phyloP scores from a whole-genome alignment of 2,797 vertebrate genomes.

The Erithacus rubecula region DNA sequence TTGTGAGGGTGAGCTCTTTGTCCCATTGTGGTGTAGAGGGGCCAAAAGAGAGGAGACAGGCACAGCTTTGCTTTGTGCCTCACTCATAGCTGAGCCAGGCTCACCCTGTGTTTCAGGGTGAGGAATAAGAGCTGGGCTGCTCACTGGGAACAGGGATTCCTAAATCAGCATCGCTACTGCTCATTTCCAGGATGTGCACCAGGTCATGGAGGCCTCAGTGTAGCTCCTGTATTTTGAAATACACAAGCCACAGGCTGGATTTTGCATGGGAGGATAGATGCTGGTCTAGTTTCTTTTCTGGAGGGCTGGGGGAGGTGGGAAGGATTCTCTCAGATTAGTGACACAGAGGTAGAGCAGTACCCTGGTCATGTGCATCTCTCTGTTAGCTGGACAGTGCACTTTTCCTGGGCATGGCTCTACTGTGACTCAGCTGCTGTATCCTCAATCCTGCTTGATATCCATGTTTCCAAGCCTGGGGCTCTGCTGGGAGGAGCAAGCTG shows the following conservation, averaged over 20 bases:
- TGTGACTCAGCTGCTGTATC: neutral
- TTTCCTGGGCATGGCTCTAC: neutral
- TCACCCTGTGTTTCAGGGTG: neutral
- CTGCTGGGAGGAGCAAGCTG: neutral
- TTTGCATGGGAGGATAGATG: neutral
- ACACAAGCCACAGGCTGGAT: neutral
- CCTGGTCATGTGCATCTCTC: neutral
- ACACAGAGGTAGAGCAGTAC: neutral
- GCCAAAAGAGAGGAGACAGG: neutral
- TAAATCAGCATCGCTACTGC: neutral
- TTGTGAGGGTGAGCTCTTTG: conserved; percentile 84
- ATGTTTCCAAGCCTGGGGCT: neutral
- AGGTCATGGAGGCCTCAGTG: neutral
- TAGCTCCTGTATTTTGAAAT: neutral
- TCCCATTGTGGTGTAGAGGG: neutral
- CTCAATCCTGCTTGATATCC: neutral
- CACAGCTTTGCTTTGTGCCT: neutral
- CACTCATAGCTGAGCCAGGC: neutral
- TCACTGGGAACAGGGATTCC: neutral
- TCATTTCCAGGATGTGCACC: neutral
- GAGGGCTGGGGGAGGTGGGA: neutral
- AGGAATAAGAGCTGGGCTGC: neutral
- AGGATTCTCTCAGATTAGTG: neutral
- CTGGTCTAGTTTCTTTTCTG: neutral
- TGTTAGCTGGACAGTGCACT: rapidly evolving